Evolutionary conservation across 2,888 invertebrate genomes (phyloP), one percentile per base, ranked within the genome.

Genomic region (Melanostoma scalare): DNA sequence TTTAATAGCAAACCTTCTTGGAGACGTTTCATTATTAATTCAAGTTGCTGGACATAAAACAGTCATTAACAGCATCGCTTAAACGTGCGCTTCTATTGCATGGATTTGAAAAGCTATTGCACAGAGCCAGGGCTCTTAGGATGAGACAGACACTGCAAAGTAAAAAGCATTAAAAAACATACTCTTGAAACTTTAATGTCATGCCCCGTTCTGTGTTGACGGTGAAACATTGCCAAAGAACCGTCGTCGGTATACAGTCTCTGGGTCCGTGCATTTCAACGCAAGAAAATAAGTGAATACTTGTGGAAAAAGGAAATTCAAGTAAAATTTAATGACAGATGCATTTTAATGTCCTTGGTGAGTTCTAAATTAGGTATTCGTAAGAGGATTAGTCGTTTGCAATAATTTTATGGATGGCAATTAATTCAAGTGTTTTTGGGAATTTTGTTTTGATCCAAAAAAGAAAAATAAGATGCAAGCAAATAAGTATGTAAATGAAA

Each of bases 1-100:
- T 69, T 71, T 56, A 69, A 63, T 69, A 53, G 38, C 46, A 61
- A 63, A 69, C 30, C 69, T 36, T 58, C 55, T 63, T 46, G 30
- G 63, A 56, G 77, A 69, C 63, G 56, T 77, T 77, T 63, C 77
- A 77, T 77, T 77, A 77, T 71, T 71, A 77, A 77, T 71, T 69
- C 71, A 77, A 77, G 35, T 50, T 30, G 44, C 42, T 63, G 63
- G 35, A 55, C 76, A 76, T 76, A 69, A 76, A 76, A 69, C 53
- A 76, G 71, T 71, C 77, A 71, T 77, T 77, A 77, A 77, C 69
- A 71, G 71, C 63, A 71, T 56, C 63, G 50, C 63, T 63, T 48
- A 61, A 76, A 61, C 69, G 61, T 76, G 76, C 33, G 38, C 61
- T 61, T 4, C 36, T 48, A 6, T 36, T 61, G 5, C 8, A 35